Evolutionary conservation across 2,113 vertebrate species (phyloP).

Genomic region (Bubo scandiacus): DNA sequence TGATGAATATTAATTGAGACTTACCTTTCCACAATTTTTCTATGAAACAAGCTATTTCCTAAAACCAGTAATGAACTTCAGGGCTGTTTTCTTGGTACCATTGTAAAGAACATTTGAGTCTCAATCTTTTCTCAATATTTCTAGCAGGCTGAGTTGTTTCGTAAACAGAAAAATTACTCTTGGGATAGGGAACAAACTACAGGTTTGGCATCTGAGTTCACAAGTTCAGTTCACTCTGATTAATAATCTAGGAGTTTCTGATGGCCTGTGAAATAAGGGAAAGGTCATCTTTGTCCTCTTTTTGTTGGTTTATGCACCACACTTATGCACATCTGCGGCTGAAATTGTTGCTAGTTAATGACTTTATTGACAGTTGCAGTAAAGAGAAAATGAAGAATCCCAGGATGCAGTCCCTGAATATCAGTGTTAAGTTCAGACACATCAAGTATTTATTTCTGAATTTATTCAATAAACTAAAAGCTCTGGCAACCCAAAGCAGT

Average conservation of each 20-base stretch:
- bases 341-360: background rate
- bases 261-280: background rate
- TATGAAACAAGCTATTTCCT: slow-evolving; percentile 59
- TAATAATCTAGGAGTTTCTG: background rate
- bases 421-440: background rate
- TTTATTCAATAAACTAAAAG: background rate
- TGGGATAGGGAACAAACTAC: background rate
- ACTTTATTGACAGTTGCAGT: background rate
- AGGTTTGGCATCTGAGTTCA: background rate
- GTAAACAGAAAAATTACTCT: background rate
- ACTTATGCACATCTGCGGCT: background rate
- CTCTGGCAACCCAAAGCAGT: background rate
- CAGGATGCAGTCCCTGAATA: background rate
- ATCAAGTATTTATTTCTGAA: background rate
- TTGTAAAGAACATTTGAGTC: slow-evolving; percentile 60
- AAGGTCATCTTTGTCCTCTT: background rate
- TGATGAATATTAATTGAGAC: slow-evolving; percentile 80
- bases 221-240: background rate
- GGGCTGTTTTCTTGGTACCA: slow-evolving; percentile 64
- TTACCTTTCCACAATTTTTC: slow-evolving; percentile 66
- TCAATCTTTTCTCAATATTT: background rate
- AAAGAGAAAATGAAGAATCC: background rate
- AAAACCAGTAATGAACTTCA: slow-evolving; percentile 70
- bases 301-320: background rate
- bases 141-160: background rate